Evolutionary conservation across 2,797 vertebrate genomes (phyloP).

Genomic region (Amphiprion clarkii): DNA sequence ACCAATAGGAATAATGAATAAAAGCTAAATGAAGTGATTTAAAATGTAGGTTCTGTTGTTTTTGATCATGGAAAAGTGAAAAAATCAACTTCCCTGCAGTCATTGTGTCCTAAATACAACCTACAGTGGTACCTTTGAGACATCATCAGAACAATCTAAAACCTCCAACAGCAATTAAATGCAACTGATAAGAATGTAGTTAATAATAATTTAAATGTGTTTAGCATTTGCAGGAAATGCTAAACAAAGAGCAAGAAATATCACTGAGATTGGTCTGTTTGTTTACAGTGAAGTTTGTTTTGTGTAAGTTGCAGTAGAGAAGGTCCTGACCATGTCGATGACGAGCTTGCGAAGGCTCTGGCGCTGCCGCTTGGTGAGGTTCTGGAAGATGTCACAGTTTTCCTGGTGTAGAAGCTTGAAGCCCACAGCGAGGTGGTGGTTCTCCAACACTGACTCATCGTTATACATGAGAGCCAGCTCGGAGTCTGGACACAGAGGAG

Average conservation of each 20-base stretch:
- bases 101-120: neutral
- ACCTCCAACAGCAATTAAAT: neutral
- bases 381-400: constrained; percentile 98
- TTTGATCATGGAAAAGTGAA: too few relatives aligned
- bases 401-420: constrained; percentile 98
- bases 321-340: constrained; percentile 92
- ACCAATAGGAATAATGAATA: too few relatives aligned
- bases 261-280: neutral
- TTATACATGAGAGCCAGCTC: constrained; percentile 99
- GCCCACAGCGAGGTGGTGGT: constrained; percentile 96
- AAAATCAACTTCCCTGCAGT: too few relatives aligned
- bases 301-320: neutral
- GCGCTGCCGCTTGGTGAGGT: constrained; percentile 95
- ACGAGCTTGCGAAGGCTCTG: constrained; percentile 97
- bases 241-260: neutral
- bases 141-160: neutral
- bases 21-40: too few relatives aligned
- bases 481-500: constrained; percentile 88
- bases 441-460: constrained; percentile 97
- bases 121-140: neutral
- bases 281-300: neutral
- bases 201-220: neutral
- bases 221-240: neutral
- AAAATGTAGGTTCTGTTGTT: too few relatives aligned
- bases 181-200: neutral